These are phyloP conservation scores for Leucoma salicis DNA, from an alignment of 2,888 invertebrate genomes.

Conservation along the genomic window DNA sequence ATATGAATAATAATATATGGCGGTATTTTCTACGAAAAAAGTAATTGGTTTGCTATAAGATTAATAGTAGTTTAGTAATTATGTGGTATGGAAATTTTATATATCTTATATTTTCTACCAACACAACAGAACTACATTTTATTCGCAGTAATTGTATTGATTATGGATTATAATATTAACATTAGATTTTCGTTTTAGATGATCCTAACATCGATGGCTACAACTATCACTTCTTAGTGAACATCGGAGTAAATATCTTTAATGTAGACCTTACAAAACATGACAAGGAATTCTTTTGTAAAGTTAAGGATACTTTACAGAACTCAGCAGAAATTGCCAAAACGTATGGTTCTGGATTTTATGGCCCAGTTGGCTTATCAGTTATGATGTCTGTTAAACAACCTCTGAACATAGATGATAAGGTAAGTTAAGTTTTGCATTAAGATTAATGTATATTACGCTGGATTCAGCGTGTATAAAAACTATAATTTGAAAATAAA, in stretches of 20 bases:
- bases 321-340: slow-evolving; percentile 15
- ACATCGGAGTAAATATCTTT: slow-evolving; percentile 40
- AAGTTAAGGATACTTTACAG: slow-evolving; percentile 18
- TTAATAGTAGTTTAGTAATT: no score
- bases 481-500: slow-evolving; percentile 1
- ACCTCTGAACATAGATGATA: slow-evolving; percentile 28
- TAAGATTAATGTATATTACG: not conserved
- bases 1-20: no score
- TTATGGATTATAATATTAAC: no score
- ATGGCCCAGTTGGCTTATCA: slow-evolving; percentile 32
- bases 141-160: no score
- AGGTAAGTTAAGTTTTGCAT: slow-evolving; percentile 19
- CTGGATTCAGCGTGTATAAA: not conserved
- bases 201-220: slow-evolving; percentile 9
- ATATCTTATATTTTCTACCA: not conserved
- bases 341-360: slow-evolving; percentile 18
- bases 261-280: slow-evolving; percentile 38
- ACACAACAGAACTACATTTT: no score
- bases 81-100: no score
- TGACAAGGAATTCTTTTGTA: slow-evolving; percentile 19
- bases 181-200: slow-evolving; percentile 14
- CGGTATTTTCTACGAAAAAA: no score
- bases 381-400: slow-evolving; percentile 34
- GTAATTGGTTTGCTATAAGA: no score
- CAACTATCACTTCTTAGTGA: slow-evolving; percentile 8